Evolutionary conservation across 2,888 invertebrate genomes (phyloP), one percentile per base, ranked within the genome.

Genomic region (Drosophila flavopinicola): DNA sequence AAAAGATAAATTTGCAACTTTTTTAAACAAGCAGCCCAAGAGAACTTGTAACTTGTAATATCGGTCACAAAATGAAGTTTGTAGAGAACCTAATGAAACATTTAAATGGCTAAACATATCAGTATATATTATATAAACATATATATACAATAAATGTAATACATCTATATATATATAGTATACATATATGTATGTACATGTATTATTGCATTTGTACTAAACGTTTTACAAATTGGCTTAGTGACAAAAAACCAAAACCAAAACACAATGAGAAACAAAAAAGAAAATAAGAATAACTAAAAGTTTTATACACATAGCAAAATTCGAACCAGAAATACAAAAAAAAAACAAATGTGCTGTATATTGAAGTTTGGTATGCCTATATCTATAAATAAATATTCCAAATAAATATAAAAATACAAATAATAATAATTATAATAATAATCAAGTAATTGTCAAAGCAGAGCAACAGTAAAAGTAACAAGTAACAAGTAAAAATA

Each of bases 171-270:
- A 75, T 60, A 66, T 41, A 61, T 57, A 67, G 41, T 59, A 52
- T 52, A 67, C 51, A 82, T 67, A 75, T 68, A 64, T 79, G 61
- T 75, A 78, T 75, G 63, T 70, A 73, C 52, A 66, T 74, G 73
- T 64, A 78, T 73, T 83, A 85, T 77, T 87, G 78, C 84, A 86
- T 86, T 86, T 86, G 85, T 86, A 86, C 87, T 85, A 85, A 85
- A 87, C 75, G 76, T 76, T 87, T 85, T 85, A 85, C 83, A 83
- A 83, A 85, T 85, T 87, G 85, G 85, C 85, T 69, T 85, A 83
- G 75, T 72, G 63, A 74, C 63, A 73, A 35, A 37, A 67, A 51
- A 29, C 49, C 9, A n/a, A 45, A 45, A 53, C 5, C 6, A 41
- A 17, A 33, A 42, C n/a, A 10, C 4, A 42, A 32, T n/a, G 37